These are phyloP conservation scores for Vulpes lagopus DNA, from an alignment of 2,113 vertebrate genomes.

Conservation along the genomic window DNA sequence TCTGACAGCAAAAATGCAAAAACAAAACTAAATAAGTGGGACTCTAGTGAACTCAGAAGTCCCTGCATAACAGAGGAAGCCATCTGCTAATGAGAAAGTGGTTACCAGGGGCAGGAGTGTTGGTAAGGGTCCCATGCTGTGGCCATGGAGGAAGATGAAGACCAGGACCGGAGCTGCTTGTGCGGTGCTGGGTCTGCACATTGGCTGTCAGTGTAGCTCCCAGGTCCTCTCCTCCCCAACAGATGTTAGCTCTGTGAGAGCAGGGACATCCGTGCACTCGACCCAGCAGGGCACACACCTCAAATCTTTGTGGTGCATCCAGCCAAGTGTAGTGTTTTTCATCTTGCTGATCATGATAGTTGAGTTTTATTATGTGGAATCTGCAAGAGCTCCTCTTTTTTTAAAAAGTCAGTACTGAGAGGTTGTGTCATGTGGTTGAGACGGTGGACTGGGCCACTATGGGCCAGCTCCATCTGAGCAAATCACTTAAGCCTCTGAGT, in stretches of 20 bases:
- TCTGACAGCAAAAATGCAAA: neutral
- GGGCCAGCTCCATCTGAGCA: neutral
- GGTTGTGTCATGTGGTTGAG: neutral
- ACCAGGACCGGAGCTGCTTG: neutral
- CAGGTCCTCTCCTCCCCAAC: neutral
- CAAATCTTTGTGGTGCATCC: neutral
- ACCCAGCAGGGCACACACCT: neutral
- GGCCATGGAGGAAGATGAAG: fast-evolving
- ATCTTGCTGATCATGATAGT: fast-evolving
- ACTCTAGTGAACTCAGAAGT: too few relatives aligned
- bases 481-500: neutral
- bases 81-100: neutral
- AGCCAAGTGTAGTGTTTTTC: neutral
- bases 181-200: fast-evolving
- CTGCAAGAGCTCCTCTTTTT: neutral
- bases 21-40: neutral
- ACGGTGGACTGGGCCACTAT: neutral
- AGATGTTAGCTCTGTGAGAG: neutral
- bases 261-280: fast-evolving
- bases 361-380: neutral
- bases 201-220: neutral
- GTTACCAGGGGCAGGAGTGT: fast-evolving
- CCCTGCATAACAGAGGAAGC: neutral
- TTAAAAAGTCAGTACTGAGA: neutral
- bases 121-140: fast-evolving